Percentiles rank a stretch among this genome's conserved stretches.
These are phyloP conservation scores for Luidia sarsii DNA, from an alignment of 53 echinoderm and acorn worm species.

Conservation along the genomic window DNA sequence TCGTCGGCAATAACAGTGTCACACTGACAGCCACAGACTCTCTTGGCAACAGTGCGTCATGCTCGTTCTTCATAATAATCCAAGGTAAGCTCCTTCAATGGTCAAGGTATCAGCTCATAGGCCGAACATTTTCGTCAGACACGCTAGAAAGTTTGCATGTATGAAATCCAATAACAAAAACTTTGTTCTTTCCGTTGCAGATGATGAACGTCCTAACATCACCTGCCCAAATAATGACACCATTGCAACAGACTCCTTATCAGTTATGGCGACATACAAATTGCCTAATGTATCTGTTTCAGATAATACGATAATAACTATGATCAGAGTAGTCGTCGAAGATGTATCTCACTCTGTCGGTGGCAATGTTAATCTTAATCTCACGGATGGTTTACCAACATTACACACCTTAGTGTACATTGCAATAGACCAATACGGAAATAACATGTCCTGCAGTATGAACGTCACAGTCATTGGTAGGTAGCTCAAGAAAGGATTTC, in stretches of 20 bases:
- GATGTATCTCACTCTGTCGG: background rate
- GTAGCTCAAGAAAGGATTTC: background rate
- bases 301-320: background rate
- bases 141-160: too few relatives aligned
- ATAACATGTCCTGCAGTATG: background rate
- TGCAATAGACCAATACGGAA: background rate
- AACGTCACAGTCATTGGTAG: slow-evolving; percentile 2
- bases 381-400: background rate
- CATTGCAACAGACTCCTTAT: background rate
- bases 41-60: too few relatives aligned
- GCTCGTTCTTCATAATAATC: too few relatives aligned
- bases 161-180: too few relatives aligned
- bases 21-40: too few relatives aligned
- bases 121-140: too few relatives aligned
- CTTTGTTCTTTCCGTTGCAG: too few relatives aligned
- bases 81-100: too few relatives aligned
- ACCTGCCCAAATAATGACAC: background rate
- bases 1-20: too few relatives aligned
- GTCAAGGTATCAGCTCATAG: too few relatives aligned
- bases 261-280: background rate
- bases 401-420: slow-evolving; percentile 2
- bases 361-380: background rate
- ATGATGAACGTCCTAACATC: background rate
- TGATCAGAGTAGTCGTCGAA: background rate
- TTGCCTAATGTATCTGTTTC: background rate